Evolutionary conservation across 2,888 invertebrate genomes (phyloP), one percentile per base, ranked within the genome.

Genomic region (Diarsia mendica): DNA sequence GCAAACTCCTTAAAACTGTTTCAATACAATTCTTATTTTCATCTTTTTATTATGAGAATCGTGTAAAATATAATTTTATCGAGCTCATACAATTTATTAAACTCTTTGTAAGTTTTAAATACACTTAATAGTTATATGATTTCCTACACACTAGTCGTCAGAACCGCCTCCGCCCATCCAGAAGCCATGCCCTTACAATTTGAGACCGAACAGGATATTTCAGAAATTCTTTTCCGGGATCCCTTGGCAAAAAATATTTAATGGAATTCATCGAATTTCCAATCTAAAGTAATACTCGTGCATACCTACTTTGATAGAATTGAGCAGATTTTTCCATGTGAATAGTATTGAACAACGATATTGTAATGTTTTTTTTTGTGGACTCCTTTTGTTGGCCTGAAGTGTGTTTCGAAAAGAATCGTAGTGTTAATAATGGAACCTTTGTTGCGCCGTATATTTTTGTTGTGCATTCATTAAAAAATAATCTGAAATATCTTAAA

Each of bases 271-370:
- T 75, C 46, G 75, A 80, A 67, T 83, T 79, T 75, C 63, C 83
- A 83, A 69, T 76, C 76, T 61, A 58, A 67, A 74, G 77, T 63
- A 67, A 65, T 67, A 23, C 63, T 44, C 63, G 63, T 63, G 76
- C 69, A 55, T 64, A 68, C 23, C 39, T 66, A 53, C 15, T 20
- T 53, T 67, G 46, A 58, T 60, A 61, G 49, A 67, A 74, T 58
- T 63, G 75, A 65, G 58, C 74, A 75, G 74, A 81, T 79, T 73
- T 77, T 85, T 82, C 68, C 78, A 72, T 85, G 61, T 77, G 79
- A 86, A 82, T 70, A 76, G 72, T 79, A 72, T 39, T 67, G 68
- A 82, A 86, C 83, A 86, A 85, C 72, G 75, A 75, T 71, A 66
- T 73, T 72, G 60, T 66, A 63, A 51, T 68, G 28, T 15, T 53